phyloP scores from a whole-genome alignment of 2,888 invertebrate species.

The Vesta saturnalis region DNA sequence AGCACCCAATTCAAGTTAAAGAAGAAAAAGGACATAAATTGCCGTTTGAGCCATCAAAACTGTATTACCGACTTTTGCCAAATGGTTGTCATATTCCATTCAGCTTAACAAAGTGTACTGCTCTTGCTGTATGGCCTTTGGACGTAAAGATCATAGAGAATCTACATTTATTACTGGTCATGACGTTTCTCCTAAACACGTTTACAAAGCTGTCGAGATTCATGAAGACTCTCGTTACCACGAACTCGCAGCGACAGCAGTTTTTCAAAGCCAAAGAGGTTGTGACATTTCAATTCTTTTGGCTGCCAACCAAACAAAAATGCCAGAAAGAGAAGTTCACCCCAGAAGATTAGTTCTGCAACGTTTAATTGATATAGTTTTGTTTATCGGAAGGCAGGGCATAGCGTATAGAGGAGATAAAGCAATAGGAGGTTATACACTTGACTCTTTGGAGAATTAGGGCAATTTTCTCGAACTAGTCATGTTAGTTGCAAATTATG shows the following conservation, averaged over 20 bases:
- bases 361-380: neutral
- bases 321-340: conserved; percentile 14
- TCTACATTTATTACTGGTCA: conserved; percentile 14
- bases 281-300: neutral
- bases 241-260: neutral
- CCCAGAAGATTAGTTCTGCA: conserved; percentile 1
- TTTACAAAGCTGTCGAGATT: conserved; percentile 1
- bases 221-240: conserved; percentile 1
- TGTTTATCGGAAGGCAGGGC: conserved; percentile 9
- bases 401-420: neutral
- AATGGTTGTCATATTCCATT: conserved; percentile 8
- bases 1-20: neutral
- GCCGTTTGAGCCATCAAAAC: neutral
- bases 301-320: conserved; percentile 3
- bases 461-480: neutral
- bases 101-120: neutral
- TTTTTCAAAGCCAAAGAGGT: conserved; percentile 2
- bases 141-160: conserved; percentile 6
- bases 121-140: conserved; percentile 9
- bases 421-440: neutral
- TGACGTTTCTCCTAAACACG: conserved; percentile 1
- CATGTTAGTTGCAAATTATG: neutral
- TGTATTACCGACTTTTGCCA: conserved; percentile 5
- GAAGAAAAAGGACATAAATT: neutral
- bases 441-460: neutral